Evolutionary conservation across 2,797 vertebrate genomes (phyloP), one percentile per base, ranked within the genome.

Genomic region (Serranus cabrilla): DNA sequence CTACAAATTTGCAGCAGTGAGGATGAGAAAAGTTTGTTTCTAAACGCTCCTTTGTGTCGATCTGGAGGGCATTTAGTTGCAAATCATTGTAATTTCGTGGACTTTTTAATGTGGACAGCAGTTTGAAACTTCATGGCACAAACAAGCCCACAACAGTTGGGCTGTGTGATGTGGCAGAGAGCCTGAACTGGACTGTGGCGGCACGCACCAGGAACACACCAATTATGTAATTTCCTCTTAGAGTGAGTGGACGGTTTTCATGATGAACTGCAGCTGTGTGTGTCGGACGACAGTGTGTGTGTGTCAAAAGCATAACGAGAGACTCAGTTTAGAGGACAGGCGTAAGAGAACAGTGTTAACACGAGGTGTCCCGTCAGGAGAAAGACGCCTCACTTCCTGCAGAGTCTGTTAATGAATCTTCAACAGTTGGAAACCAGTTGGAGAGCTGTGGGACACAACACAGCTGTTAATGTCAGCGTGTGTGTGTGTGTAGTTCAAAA

Each of bases 381-480:
- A 20, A 57, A 46, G 20, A 3, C 31, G 39, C 21, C 58, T 54
- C 42, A 55, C 55, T 52, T 84, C 85, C 81, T 76, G 80, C 76
- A 5, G 86, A 80, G 88, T 37, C 57, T 78, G 85, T 87, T 84
- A 90, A 91, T 87, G 80, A 91, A 85, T 85, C 77, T 69, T 63
- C 83, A 83, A 25, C 85, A 72, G 87, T 76, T 76, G 74, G 85
- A 83, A 73, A 66, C 54, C 78, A 50, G 71, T 77, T 34, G 5
- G 39, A 54, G 49, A 59, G 31, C 85, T 5, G 85, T 74, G 85
- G 82, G 90, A 91, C 66, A 71, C 37, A 0, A 46, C 70, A 31
- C 87, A 80, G 86, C 83, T 87, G 82, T 57, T 65, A 76, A 64
- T n/a, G 31, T 27, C 60, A 42, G 43, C 2, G 70, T 21, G 54